Conservation (phyloP, 2,113 vertebrate genomes). For the Aegotheles bennettii region DNA sequence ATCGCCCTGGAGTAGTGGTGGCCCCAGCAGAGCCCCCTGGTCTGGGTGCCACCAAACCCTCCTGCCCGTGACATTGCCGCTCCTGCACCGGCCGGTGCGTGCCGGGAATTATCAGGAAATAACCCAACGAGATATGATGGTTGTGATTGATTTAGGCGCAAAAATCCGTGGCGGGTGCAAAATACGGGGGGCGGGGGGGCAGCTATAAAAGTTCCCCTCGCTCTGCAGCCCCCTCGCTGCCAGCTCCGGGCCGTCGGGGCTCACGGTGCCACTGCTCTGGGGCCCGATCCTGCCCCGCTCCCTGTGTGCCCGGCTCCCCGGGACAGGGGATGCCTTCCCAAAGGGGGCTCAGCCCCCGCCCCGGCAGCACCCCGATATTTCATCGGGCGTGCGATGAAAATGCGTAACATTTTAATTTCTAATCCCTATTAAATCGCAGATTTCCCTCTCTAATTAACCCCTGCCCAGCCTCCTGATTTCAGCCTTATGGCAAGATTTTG, state of each 20-base stretch:
- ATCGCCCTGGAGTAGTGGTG: neutral
- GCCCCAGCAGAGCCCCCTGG: neutral
- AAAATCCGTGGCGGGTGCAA: neutral
- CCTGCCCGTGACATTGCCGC: neutral
- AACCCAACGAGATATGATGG: neutral
- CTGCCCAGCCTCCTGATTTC: neutral
- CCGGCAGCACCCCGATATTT: neutral
- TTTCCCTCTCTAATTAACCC: neutral
- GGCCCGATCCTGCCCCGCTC: neutral
- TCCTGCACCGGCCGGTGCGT: neutral
- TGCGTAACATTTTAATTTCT: neutral
- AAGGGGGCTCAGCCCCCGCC: neutral
- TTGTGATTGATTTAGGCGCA: neutral
- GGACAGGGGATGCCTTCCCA: neutral
- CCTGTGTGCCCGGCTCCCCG: neutral
- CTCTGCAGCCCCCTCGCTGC: neutral
- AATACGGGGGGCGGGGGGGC: neutral
- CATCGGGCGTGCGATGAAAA: neutral
- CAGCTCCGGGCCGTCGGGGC: neutral
- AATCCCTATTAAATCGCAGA: neutral
- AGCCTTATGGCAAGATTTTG: neutral
- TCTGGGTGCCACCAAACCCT: neutral
- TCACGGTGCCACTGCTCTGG: neutral
- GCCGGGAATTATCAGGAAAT: neutral
- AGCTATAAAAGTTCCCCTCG: neutral